Conservation (phyloP, 2,888 invertebrate species). For the Sarcophaga rosellei region DNA sequence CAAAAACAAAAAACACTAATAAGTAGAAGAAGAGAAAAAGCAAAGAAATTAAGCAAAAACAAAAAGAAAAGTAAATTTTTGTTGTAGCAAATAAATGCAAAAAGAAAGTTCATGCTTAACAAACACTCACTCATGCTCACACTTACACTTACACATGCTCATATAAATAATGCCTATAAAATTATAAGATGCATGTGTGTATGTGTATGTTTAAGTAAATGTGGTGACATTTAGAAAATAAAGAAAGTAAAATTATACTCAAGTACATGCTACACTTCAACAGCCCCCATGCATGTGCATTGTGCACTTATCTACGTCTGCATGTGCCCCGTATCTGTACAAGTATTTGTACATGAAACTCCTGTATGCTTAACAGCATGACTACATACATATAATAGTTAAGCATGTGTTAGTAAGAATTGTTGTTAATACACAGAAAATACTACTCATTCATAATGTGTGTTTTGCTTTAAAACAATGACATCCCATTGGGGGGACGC, state of each 20-base stretch:
- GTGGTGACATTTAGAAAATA: constrained; percentile 52
- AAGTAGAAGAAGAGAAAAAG: background rate
- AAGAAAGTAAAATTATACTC: constrained; percentile 54
- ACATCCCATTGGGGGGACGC: constrained; percentile 14
- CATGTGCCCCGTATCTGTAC: no score
- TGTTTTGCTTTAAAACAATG: background rate
- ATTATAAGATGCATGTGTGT: background rate
- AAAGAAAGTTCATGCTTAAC: constrained; percentile 35
- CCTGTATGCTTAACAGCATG: no score
- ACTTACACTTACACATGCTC: background rate
- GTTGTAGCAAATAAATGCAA: constrained; percentile 23
- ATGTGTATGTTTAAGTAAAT: background rate
- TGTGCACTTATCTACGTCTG: background rate
- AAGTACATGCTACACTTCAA: constrained; percentile 34
- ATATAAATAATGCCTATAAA: background rate
- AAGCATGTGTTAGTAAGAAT: background rate
- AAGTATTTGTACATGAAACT: no score
- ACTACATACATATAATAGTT: background rate
- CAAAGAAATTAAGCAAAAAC: background rate
- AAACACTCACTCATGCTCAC: background rate
- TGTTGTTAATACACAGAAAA: no score
- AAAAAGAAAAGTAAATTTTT: no score
- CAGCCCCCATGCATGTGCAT: background rate
- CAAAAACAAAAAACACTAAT: constrained; percentile 25
- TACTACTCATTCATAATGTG: background rate